Base-by-base conservation (phyloP, 2,888 invertebrate species). In the Cephonodes hylas region DNA sequence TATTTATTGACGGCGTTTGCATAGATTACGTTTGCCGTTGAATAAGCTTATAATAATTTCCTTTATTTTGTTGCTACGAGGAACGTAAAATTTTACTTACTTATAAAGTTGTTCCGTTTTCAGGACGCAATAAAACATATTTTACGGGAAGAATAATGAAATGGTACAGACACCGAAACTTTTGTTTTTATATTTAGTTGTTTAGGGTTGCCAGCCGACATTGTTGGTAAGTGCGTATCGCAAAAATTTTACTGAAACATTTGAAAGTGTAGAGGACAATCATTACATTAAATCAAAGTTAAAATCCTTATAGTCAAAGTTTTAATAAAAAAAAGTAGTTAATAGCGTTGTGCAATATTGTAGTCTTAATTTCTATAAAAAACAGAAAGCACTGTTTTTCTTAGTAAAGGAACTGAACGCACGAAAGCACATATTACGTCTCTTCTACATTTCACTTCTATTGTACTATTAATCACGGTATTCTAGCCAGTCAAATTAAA, bases 141-240 rank as follows among this genome's bases (percentile, higher is more conserved):
- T 31, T 53, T 53, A 53, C 18, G 18, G 53, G 31, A 53, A 53
- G 48, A 25, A 27, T 6, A 46, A 38, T 38, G n/a, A 38, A 38
- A 38, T 38, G 23, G 23, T 46, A 25, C 10, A 31, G 18, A 10
- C 18, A 31, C 53, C 10, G 27, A 48, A 48, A 27, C 18, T 53
- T 53, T 53, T 53, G 53, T 31, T 53, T 31, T 53, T 53, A 31
- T 53, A n/a, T 31, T 53, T 15, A 31, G 27, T 53, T 48, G 15
- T 7, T 53, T 45, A 22, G 4, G 2, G 15, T 25, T 18, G 3
- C 31, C 10, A 10, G 27, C 8, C 31, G 7, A 6, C 18, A 2
- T 7, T 10, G 20, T 45, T 20, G 3, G 20, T 45, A 13, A 13
- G n/a, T 23, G 3, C n/a, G 13, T 38, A 6, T 31, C 38, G 5